A percentile compares a stretch with the other conserved stretches of the same genome.
Conservation (phyloP, 2,113 vertebrate genomes). For the Oryzias curvinotus region DNA sequence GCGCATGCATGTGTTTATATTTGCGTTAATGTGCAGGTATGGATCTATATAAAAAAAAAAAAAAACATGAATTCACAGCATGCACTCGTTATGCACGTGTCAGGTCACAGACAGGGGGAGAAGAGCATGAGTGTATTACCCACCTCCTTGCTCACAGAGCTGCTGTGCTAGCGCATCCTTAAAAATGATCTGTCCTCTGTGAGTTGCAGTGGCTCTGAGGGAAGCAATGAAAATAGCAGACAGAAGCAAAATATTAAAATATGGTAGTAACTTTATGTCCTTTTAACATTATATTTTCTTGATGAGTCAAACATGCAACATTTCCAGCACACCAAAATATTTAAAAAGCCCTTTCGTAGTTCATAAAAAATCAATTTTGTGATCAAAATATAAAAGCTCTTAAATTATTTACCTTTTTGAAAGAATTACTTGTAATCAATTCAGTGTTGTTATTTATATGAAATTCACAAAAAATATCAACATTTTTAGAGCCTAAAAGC, state of each 20-base stretch:
- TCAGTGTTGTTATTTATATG: too few relatives aligned
- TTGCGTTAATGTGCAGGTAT: slow-evolving; percentile 18
- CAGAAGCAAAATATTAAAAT: slow-evolving; percentile 24
- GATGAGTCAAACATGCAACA: too few relatives aligned
- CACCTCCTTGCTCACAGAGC: slow-evolving; percentile 97
- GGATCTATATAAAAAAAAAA: slow-evolving; percentile 1
- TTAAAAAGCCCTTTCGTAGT: too few relatives aligned
- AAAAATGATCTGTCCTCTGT: slow-evolving; percentile 96
- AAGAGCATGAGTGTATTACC: slow-evolving; percentile 40
- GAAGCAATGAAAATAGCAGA: slow-evolving; percentile 24
- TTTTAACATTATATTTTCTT: too few relatives aligned
- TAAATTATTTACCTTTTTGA: too few relatives aligned
- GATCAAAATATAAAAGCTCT: too few relatives aligned
- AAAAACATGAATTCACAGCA: not conserved
- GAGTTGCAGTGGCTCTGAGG: slow-evolving; percentile 93
- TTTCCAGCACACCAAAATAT: too few relatives aligned
- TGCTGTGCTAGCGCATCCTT: slow-evolving; percentile 98
- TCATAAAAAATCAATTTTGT: too few relatives aligned
- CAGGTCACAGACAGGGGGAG: slow-evolving; percentile 1
- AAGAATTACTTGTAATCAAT: too few relatives aligned
- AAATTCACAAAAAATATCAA: too few relatives aligned
- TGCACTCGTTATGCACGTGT: slow-evolving; percentile 14
- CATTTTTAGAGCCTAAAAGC: too few relatives aligned
- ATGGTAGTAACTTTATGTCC: not conserved
- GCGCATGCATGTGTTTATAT: slow-evolving; percentile 6